phyloP scores from a whole-genome alignment of 2,113 vertebrate genomes.

The Planiliza haematocheilus region DNA sequence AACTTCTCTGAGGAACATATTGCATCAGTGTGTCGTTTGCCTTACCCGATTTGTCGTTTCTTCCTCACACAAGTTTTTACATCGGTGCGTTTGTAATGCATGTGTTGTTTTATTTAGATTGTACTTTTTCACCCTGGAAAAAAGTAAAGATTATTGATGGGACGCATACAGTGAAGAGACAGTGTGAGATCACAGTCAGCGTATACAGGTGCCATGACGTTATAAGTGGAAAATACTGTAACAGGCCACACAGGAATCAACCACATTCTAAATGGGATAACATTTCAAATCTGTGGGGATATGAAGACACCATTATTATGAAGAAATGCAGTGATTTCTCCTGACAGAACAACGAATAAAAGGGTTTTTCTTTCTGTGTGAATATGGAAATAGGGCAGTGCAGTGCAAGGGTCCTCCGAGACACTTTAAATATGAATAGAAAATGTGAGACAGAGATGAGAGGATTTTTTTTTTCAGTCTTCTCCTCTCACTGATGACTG shows the following conservation, averaged over 20 bases:
- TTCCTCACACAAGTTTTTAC: conserved; percentile 8
- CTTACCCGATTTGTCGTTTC: neutral
- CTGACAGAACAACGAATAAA: conserved; percentile 68
- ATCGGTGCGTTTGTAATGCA: neutral
- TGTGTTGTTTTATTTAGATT: conserved; percentile 26
- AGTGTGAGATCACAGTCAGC: neutral
- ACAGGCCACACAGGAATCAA: conserved; percentile 10
- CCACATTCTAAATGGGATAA: conserved; percentile 33
- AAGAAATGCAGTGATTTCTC: conserved; percentile 70
- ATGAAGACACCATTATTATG: conserved; percentile 63
- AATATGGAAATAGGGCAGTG: conserved; percentile 78
- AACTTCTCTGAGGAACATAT: neutral
- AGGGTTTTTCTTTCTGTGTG: conserved; percentile 64
- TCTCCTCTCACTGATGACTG: conserved; percentile 45
- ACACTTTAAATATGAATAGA: conserved; percentile 81
- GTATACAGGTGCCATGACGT: neutral
- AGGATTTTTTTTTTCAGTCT: conserved; percentile 32
- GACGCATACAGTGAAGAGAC: neutral
- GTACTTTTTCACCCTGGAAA: neutral
- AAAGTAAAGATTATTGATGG: neutral
- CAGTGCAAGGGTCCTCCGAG: conserved; percentile 71
- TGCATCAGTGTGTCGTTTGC: neutral
- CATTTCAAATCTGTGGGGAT: conserved; percentile 56
- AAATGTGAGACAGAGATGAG: conserved; percentile 62
- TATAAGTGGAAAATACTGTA: conserved; percentile 24